Percentiles rank a stretch among this genome's conserved stretches.
These are phyloP conservation scores for Drosophila leontia DNA, from an alignment of 1,140 invertebrate species.

Conservation along the genomic window DNA sequence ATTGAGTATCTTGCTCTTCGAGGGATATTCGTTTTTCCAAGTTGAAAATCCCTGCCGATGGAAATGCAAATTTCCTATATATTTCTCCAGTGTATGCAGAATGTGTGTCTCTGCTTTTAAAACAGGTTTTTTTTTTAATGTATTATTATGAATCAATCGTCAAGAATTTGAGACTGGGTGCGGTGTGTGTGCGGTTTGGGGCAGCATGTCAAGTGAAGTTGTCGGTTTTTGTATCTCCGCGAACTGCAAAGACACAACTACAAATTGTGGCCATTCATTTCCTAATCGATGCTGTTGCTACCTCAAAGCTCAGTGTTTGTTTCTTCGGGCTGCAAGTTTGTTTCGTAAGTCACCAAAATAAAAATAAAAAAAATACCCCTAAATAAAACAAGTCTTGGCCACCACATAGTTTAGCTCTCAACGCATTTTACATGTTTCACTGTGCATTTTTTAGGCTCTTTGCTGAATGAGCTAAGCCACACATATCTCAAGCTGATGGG, in stretches of 20 bases:
- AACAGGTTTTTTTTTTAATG: slow-evolving; percentile 52
- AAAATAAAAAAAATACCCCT: slow-evolving; percentile 6
- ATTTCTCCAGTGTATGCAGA: slow-evolving; percentile 30
- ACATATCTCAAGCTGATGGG: slow-evolving; percentile 21
- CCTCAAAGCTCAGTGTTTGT: slow-evolving; percentile 42
- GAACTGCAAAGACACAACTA: slow-evolving; percentile 46
- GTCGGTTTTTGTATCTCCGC: slow-evolving; percentile 29
- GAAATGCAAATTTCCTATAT: not conserved
- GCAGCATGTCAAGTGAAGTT: slow-evolving; percentile 54
- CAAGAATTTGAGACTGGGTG: slow-evolving; percentile 67
- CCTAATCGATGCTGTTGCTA: slow-evolving; percentile 53
- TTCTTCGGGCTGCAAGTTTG: slow-evolving; percentile 22
- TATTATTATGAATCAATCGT: slow-evolving; percentile 69
- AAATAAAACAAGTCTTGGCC: slow-evolving; percentile 48
- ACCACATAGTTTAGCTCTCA: slow-evolving; percentile 41
- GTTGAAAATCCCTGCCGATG: not conserved
- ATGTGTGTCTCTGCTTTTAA: slow-evolving; percentile 35
- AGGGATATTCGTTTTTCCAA: not conserved
- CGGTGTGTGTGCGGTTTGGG: slow-evolving; percentile 47
- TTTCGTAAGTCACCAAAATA: slow-evolving; percentile 40
- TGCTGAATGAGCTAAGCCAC: slow-evolving; percentile 51
- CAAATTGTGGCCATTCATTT: slow-evolving; percentile 58
- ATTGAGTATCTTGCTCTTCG: not conserved
- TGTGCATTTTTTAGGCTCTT: slow-evolving; percentile 38
- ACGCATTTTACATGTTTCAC: slow-evolving; percentile 69